phyloP scores from a whole-genome alignment of 2,113 vertebrate genomes.

The Propithecus coquereli region DNA sequence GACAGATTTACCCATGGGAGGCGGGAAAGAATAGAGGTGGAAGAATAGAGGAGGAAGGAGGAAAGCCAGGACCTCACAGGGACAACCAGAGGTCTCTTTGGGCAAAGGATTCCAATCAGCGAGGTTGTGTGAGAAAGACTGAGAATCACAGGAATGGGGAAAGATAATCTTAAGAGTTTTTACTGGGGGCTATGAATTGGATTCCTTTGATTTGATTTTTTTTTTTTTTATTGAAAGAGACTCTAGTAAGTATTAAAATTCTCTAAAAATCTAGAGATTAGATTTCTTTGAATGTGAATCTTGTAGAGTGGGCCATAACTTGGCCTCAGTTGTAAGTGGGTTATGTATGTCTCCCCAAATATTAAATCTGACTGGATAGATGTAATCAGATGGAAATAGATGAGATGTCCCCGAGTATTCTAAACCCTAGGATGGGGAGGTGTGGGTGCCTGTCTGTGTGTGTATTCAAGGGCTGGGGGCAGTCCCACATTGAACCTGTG shows the following conservation, averaged over 20 bases:
- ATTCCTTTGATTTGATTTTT: background rate
- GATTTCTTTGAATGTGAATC: background rate
- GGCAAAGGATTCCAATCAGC: background rate
- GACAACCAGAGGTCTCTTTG: background rate
- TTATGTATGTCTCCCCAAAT: background rate
- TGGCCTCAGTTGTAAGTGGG: background rate
- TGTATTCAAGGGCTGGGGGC: background rate
- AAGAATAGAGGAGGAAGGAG: background rate
- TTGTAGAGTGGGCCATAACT: background rate
- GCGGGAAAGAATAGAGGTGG: background rate
- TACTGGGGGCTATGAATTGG: background rate
- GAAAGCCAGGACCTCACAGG: background rate
- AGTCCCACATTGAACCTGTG: background rate
- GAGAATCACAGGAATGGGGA: background rate
- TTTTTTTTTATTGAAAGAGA: background rate
- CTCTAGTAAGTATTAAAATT: background rate
- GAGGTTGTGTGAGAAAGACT: background rate
- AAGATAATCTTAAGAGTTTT: background rate
- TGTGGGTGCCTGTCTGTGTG: background rate
- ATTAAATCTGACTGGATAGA: background rate
- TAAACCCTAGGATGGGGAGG: background rate
- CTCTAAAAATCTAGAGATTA: background rate
- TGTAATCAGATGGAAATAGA: background rate
- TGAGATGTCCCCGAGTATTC: background rate
- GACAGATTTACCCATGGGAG: background rate